Evolutionary conservation across 35 echinoderm and acorn worm genomes (phyloP), one percentile per base, ranked within the genome.

Genomic region (Chiridota heheva): DNA sequence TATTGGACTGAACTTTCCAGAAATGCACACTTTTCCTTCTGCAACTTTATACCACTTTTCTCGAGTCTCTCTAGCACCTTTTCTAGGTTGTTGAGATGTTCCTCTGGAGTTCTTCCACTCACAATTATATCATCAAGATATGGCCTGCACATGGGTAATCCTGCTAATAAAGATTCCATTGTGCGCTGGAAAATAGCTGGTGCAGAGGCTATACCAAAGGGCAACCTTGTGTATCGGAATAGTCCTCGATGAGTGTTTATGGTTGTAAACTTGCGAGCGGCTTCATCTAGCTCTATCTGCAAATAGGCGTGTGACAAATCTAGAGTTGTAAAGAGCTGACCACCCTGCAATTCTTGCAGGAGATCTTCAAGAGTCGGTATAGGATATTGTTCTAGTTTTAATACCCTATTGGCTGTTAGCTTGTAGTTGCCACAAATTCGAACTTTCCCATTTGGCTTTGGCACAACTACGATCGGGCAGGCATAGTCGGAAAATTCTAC

Each of bases 71-170:
- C n/a, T 1, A 95, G 74, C 27, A 90, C 81, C 32, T 60, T 77
- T 17, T 82, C 37, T 18, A 96, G 62, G 61, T 76, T 82, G 16
- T 42, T 37, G 2, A 82, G 24, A 77, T 96, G 81, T 25, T 77
- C 73, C n/a, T 59, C 73, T 20, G 4, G 20, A 8, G 48, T 77
- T 59, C 40, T 59, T 2, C 73, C 73, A 77, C 73, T 60, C 13
- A 77, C 73, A 59, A 77, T 77, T 13, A 77, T 77, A 71, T 96
- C 82, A 77, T 96, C 92, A 10, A 90, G 31, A 46, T 81, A 90
- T 25, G 73, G 55, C 27, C 34, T 71, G 56, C 73, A 70, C 73
- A 76, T 78, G 40, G 44, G 72, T 5, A 90, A 62, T 3, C 58
- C 87, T 59, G 36, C 36, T 33, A 96, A 18, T 24, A 96, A 39